Conservation (phyloP, 2,113 vertebrate species). For the Cyanoramphus novaezelandiae region DNA sequence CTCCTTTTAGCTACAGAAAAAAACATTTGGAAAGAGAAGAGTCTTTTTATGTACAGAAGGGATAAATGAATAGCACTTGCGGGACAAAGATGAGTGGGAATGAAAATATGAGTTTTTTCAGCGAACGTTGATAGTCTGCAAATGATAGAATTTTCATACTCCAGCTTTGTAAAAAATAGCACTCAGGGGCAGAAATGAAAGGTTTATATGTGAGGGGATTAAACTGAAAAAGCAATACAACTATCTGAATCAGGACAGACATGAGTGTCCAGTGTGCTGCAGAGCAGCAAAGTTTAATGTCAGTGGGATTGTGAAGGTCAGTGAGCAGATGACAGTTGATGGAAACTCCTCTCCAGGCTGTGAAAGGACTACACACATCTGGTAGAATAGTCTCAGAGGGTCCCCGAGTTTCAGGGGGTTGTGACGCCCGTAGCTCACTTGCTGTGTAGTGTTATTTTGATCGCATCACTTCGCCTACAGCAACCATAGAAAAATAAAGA, state of each 20-base stretch:
- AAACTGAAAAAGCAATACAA: not conserved
- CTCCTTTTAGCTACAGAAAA: conserved; percentile 29
- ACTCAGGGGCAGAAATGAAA: not conserved
- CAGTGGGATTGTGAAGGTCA: conserved; percentile 26
- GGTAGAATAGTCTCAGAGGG: not conserved
- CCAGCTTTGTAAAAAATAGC: not conserved
- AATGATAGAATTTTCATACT: conserved; percentile 37
- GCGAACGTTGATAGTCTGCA: not conserved
- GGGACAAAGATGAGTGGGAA: conserved; percentile 28
- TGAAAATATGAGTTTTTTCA: not conserved
- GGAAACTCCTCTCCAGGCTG: conserved; percentile 13
- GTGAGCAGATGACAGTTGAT: conserved; percentile 36
- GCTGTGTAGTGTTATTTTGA: conserved; percentile 1
- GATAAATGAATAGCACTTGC: conserved; percentile 21
- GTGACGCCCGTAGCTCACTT: not conserved
- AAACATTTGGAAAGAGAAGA: conserved; percentile 35
- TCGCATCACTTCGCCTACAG: not conserved
- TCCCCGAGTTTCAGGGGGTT: not conserved
- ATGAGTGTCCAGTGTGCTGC: not conserved
- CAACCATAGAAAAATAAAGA: not conserved
- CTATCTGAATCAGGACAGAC: not conserved
- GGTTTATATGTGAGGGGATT: not conserved
- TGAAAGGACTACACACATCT: conserved; percentile 41
- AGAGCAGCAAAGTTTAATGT: not conserved
- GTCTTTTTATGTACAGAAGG: not conserved